Base-by-base conservation (phyloP, 2,113 vertebrate genomes). In the Amblyopsis rosae region DNA sequence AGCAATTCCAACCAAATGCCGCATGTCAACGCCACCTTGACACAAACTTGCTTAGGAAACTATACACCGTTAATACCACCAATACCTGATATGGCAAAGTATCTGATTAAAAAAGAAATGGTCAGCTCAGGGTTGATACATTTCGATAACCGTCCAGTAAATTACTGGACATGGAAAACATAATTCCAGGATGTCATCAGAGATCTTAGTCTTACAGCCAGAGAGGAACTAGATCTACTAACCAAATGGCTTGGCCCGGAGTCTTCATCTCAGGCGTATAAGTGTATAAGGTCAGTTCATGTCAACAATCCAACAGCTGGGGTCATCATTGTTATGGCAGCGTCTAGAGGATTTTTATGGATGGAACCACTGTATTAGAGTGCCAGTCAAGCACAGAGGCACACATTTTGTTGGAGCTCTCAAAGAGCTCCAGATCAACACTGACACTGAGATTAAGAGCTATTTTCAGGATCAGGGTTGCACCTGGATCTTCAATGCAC, bases 201-300 rank as follows among this genome's bases (percentile, higher is more conserved):
- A 6, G 56, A 32, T 6, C 19, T 58, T 2, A 58, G 8, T 17
- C 17, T 57, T 3, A 32, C 16, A 26, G 6, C 3, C 26, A 6
- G 26, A 32, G 56, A 26, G 26, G 56, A 58, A 9, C 56, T 58
- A 10, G 9, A 58, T n/a, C 73, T 75, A 35, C 46, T 75, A 13
- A 6, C 6, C 26, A 65, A 63, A 45, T 75, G 73, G 73, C 47
- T 69, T 15, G 60, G 54, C 5, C 51, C 33, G 9, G 6, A 58
- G 66, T 69, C 72, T 3, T 63, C 47, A n/a, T n/a, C n/a, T n/a
- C n/a, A n/a, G n/a, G n/a, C n/a, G n/a, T n/a, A n/a, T n/a, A n/a
- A n/a, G n/a, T n/a, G n/a, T n/a, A n/a, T n/a, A n/a, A n/a, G n/a
- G n/a, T n/a, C n/a, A n/a, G n/a, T n/a, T n/a, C n/a, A n/a, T n/a